These are phyloP conservation scores for Melanogrammus aeglefinus DNA, from an alignment of 2,797 vertebrate species.

Conservation along the genomic window DNA sequence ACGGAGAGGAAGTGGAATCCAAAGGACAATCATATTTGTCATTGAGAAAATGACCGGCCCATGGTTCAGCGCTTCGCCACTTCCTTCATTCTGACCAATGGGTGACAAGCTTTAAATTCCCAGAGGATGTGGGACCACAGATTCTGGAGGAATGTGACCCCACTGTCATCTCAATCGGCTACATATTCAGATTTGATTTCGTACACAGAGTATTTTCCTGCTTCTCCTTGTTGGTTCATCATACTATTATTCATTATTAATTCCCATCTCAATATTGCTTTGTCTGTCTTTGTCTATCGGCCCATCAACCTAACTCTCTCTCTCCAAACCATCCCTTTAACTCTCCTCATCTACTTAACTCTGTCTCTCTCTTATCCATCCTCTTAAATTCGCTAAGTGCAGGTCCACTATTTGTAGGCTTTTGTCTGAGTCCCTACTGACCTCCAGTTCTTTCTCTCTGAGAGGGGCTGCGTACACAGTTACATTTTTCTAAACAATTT, in stretches of 20 bases:
- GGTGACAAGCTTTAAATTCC: conserved; percentile 41
- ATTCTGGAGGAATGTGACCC: conserved; percentile 43
- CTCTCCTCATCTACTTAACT: neutral
- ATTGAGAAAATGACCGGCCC: conserved; percentile 60
- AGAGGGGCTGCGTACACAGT: too few relatives aligned
- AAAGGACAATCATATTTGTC: conserved; percentile 63
- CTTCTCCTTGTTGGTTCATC: neutral
- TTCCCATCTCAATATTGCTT: neutral
- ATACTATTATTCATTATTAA: neutral
- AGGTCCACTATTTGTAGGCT: conserved; percentile 1
- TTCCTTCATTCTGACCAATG: conserved; percentile 46
- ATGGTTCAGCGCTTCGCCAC: conserved; percentile 41
- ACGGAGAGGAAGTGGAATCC: conserved; percentile 55
- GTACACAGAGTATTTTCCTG: neutral
- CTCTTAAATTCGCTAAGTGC: conserved; percentile 25
- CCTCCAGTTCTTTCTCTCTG: conserved; percentile 24
- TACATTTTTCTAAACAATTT: too few relatives aligned
- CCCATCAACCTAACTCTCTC: neutral
- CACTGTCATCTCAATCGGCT: conserved; percentile 13
- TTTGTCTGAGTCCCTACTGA: conserved; percentile 33
- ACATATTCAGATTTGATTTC: neutral
- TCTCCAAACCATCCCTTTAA: neutral
- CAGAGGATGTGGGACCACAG: conserved; percentile 22
- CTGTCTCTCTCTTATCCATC: neutral
- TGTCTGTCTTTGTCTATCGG: neutral